phyloP scores from a whole-genome alignment of 2,888 invertebrate genomes.

The Aphidius colemani region DNA sequence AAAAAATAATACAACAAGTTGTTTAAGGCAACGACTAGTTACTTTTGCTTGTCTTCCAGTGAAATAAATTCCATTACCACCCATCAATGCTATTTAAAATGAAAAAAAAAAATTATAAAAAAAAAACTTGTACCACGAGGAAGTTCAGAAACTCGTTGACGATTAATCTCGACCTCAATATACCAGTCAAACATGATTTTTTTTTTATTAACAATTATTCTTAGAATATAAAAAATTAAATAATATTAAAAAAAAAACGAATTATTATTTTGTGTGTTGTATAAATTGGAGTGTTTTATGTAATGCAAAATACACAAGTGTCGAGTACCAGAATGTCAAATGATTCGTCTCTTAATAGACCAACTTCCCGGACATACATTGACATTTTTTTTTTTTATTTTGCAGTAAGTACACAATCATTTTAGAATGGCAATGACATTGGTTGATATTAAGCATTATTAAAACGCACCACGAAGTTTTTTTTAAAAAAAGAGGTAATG shows the following conservation, averaged over 20 bases:
- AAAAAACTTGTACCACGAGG: constrained; percentile 6
- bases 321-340: constrained; percentile 47
- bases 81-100: no score
- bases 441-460: not conserved
- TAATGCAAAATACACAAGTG: constrained; percentile 15
- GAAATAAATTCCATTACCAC: no score
- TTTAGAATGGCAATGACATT: not conserved
- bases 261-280: not conserved
- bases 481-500: no score
- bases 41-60: no score
- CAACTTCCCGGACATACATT: constrained; percentile 55
- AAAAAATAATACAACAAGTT: no score
- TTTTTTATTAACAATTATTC: no score
- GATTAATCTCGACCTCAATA: no score
- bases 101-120: no score
- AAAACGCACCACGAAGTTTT: no score
- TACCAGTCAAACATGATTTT: constrained; percentile 9
- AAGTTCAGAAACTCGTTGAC: constrained; percentile 3
- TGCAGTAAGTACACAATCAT: no score
- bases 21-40: no score
- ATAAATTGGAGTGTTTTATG: no score
- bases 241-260: not conserved
- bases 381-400: not conserved
- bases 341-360: constrained; percentile 48
- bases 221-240: not conserved